Percentiles rank a stretch among this genome's conserved stretches.
These are phyloP conservation scores for Pelosia muscerda DNA, from an alignment of 2,888 invertebrate genomes.

Conservation along the genomic window DNA sequence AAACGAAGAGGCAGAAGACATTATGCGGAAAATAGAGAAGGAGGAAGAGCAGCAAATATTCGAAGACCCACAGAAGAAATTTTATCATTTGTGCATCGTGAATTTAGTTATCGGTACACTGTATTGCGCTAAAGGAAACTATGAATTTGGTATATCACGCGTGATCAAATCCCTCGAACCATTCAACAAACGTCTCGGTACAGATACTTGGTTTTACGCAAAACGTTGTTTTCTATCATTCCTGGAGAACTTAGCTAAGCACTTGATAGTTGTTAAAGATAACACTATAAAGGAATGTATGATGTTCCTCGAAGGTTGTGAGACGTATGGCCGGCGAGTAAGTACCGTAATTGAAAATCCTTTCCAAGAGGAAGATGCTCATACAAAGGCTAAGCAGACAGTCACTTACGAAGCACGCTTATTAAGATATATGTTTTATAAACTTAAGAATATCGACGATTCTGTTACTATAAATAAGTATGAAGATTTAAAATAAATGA, in stretches of 20 bases:
- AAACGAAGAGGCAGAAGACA: conserved; percentile 99
- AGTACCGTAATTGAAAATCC: conserved; percentile 94
- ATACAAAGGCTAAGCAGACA: conserved; percentile 93
- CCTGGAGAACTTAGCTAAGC: conserved; percentile 95
- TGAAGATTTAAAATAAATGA: conserved; percentile 82
- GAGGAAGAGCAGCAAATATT: conserved; percentile 97
- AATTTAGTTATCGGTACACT: conserved; percentile 99
- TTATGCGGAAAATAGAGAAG: conserved; percentile 99
- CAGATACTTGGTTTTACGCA: conserved; percentile 99
- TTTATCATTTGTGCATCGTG: conserved; percentile 98
- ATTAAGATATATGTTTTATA: conserved; percentile 93
- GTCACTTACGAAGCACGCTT: conserved; percentile 96
- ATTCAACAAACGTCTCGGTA: conserved; percentile 97
- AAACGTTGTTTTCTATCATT: conserved; percentile 98
- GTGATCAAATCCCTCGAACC: conserved; percentile 99
- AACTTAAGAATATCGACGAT: conserved; percentile 87
- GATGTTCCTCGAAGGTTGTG: conserved; percentile 96
- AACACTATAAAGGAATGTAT: conserved; percentile 95
- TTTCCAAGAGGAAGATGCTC: conserved; percentile 90
- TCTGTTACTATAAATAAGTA: conserved; percentile 84
- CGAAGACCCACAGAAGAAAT: conserved; percentile 97
- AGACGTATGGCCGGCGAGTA: conserved; percentile 94
- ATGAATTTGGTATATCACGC: conserved; percentile 98
- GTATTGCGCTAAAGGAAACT: conserved; percentile 99
- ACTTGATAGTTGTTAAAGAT: conserved; percentile 95